A percentile compares a stretch with the other conserved stretches of the same genome.
Conservation (phyloP, 2,113 vertebrate species). For the Corythoichthys haematopterus region DNA sequence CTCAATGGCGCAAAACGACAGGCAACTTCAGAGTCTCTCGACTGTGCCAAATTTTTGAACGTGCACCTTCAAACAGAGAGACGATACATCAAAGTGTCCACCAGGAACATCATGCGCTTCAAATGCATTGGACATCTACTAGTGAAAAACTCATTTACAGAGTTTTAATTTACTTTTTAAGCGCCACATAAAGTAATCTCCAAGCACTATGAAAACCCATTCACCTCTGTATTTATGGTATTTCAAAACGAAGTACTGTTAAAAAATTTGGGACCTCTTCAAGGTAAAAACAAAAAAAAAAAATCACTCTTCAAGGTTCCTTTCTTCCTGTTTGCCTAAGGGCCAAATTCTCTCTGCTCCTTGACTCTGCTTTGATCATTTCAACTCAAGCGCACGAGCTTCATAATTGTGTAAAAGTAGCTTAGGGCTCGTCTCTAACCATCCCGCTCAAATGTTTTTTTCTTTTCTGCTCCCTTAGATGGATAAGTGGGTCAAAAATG, state of each 20-base stretch:
- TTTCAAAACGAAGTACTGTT: slow-evolving; percentile 25
- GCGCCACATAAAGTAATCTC: neutral
- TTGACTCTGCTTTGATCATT: slow-evolving; percentile 35
- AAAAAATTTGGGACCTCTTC: slow-evolving; percentile 30
- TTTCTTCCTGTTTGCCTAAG: slow-evolving; percentile 37
- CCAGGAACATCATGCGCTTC: slow-evolving; percentile 12
- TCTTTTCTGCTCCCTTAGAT: neutral
- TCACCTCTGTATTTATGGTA: neutral
- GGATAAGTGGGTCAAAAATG: no score
- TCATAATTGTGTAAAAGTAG: slow-evolving; percentile 22
- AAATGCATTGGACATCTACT: no score
- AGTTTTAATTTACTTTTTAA: no score
- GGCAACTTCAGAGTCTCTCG: slow-evolving; percentile 63
- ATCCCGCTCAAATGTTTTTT: neutral
- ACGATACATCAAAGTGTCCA: slow-evolving; percentile 3
- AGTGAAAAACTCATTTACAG: no score
- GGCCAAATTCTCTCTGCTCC: slow-evolving; percentile 34
- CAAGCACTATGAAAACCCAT: slow-evolving; percentile 8
- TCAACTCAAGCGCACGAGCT: slow-evolving; percentile 28
- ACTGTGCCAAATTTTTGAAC: slow-evolving; percentile 38
- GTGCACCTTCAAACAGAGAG: slow-evolving; percentile 37
- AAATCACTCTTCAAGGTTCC: neutral
- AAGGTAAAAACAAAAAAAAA: slow-evolving; percentile 1
- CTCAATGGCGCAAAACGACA: slow-evolving; percentile 51
- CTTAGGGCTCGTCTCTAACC: slow-evolving; percentile 16